phyloP scores from a whole-genome alignment of 2,888 invertebrate species.

The Orthosia incerta region DNA sequence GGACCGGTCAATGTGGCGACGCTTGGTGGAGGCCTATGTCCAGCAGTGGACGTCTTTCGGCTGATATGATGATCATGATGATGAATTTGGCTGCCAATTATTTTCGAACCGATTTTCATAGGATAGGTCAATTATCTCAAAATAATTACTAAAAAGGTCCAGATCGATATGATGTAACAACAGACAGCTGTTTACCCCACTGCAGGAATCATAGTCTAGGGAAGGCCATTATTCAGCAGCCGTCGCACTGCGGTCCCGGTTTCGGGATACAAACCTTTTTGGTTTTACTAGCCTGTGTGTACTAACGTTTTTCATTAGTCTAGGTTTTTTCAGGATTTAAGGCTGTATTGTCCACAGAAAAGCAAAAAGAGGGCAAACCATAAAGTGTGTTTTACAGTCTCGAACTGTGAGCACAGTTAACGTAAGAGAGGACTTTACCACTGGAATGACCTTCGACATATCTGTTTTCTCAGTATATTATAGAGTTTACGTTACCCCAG shows the following conservation, averaged over 20 bases:
- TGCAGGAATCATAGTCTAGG: conserved; percentile 7
- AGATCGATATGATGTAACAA: background rate
- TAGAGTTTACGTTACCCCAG: background rate
- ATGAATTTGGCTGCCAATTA: too few species aligned
- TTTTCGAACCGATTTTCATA: too few species aligned
- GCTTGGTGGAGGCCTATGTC: too few species aligned
- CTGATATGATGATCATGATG: too few species aligned
- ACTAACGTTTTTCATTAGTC: conserved; percentile 34
- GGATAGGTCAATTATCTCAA: background rate
- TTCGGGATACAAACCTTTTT: conserved; percentile 38
- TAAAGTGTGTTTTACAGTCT: conserved; percentile 16
- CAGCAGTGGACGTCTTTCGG: too few species aligned
- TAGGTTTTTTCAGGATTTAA: conserved; percentile 21
- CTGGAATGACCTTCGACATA: background rate
- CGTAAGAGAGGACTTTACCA: too few species aligned
- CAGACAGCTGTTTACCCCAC: background rate
- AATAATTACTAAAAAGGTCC: background rate
- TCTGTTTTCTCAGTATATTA: background rate
- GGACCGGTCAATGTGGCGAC: too few species aligned
- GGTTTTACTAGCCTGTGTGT: conserved; percentile 18
- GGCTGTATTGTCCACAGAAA: background rate
- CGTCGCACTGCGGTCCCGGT: conserved; percentile 46
- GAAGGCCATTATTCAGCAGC: conserved; percentile 17
- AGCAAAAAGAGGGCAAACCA: conserved; percentile 19
- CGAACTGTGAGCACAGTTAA: background rate